Percentiles rank a stretch among this genome's conserved stretches.
These are phyloP conservation scores for Nemotelus nigrinus DNA, from an alignment of 2,888 invertebrate species.

Conservation along the genomic window DNA sequence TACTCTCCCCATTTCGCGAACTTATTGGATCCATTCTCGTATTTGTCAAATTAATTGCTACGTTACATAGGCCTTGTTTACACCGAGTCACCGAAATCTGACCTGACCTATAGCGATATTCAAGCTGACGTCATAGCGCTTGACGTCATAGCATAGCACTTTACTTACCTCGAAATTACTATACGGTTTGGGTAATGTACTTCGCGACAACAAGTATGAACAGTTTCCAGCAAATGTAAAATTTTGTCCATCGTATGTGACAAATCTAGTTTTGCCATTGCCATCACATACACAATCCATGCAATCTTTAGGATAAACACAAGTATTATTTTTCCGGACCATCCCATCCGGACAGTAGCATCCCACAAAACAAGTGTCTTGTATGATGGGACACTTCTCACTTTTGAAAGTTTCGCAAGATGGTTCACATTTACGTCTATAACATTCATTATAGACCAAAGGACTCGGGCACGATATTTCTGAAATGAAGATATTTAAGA, in stretches of 20 bases:
- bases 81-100: too few relatives aligned
- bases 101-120: too few relatives aligned
- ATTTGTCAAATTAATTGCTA: too few relatives aligned
- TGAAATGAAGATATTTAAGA: slow-evolving; percentile 56
- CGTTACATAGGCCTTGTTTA: too few relatives aligned
- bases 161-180: slow-evolving; percentile 58
- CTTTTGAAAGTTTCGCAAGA: slow-evolving; percentile 74
- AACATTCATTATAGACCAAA: slow-evolving; percentile 85
- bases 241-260: slow-evolving; percentile 83
- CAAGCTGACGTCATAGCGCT: too few relatives aligned
- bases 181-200: slow-evolving; percentile 67
- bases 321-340: slow-evolving; percentile 74
- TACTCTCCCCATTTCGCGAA: too few relatives aligned
- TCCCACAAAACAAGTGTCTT: slow-evolving; percentile 80
- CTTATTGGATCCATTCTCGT: too few relatives aligned
- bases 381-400: slow-evolving; percentile 71
- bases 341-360: slow-evolving; percentile 85
- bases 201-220: slow-evolving; percentile 81
- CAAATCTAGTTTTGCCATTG: slow-evolving; percentile 81
- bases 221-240: slow-evolving; percentile 86
- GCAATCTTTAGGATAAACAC: slow-evolving; percentile 77
- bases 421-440: slow-evolving; percentile 80
- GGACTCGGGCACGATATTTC: slow-evolving; percentile 79
- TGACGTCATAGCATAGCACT: too few relatives aligned
- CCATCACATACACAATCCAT: slow-evolving; percentile 82